Conservation (phyloP, 2,113 vertebrate species). For the Pitta sordida region DNA sequence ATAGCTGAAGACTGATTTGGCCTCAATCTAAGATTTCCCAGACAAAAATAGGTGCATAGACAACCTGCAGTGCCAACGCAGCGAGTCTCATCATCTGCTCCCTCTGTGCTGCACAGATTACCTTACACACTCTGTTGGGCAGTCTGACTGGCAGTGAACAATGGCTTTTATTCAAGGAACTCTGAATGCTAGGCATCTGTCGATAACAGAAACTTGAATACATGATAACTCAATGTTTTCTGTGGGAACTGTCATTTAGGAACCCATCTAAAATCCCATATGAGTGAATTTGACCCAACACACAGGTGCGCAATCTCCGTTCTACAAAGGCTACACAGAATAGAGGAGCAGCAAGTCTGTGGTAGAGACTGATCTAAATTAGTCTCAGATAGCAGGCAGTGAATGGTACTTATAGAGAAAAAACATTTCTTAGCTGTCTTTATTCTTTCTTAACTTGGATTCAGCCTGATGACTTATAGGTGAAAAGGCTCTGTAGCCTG, state of each 20-base stretch:
- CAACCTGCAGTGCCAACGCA: neutral
- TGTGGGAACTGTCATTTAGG: neutral
- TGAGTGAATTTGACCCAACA: neutral
- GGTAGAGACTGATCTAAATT: neutral
- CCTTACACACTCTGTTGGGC: neutral
- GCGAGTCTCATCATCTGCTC: neutral
- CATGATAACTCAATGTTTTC: neutral
- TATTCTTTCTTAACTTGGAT: neutral
- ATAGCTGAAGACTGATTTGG: neutral
- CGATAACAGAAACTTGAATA: neutral
- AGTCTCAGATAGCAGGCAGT: neutral
- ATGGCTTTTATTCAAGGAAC: neutral
- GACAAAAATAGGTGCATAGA: neutral
- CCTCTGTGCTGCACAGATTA: neutral
- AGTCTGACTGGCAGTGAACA: neutral
- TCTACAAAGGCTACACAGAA: neutral
- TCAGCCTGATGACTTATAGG: neutral
- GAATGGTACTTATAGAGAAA: neutral
- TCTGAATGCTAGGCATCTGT: neutral
- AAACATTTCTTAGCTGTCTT: neutral
- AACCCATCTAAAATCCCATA: neutral
- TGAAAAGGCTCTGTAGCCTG: neutral
- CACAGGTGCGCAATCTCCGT: neutral
- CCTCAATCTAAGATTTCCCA: neutral
- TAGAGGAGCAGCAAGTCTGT: neutral